These are phyloP conservation scores for Alloplasta piceator DNA, from an alignment of 2,888 invertebrate species.

Conservation along the genomic window DNA sequence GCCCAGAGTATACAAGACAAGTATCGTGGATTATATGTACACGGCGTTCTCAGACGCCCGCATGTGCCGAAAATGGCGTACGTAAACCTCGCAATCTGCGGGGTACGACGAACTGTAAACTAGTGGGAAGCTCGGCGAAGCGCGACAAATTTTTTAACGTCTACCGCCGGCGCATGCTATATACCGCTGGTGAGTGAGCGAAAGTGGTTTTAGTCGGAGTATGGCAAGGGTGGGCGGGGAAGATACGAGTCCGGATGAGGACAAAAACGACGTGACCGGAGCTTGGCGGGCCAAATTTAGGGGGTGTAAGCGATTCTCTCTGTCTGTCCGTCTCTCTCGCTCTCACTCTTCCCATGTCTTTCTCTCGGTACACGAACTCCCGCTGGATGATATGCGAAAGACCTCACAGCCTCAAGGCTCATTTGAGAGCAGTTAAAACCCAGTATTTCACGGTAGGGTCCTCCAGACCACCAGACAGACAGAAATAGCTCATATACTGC, in stretches of 20 bases:
- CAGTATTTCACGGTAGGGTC: slow-evolving; percentile 66
- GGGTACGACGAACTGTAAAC: slow-evolving; percentile 61
- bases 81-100: slow-evolving; percentile 46
- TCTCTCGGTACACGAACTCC: slow-evolving; percentile 60
- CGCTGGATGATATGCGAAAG: slow-evolving; percentile 59
- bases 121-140: slow-evolving; percentile 54
- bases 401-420: slow-evolving; percentile 69
- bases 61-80: slow-evolving; percentile 34
- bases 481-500: slow-evolving; percentile 65
- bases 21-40: slow-evolving; percentile 39
- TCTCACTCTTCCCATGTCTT: too few relatives aligned
- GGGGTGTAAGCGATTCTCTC: slow-evolving; percentile 55
- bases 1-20: slow-evolving; percentile 8
- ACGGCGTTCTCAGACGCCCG: slow-evolving; percentile 38
- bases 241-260: slow-evolving; percentile 45
- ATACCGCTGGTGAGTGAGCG: slow-evolving; percentile 30
- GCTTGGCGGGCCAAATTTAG: slow-evolving; percentile 59
- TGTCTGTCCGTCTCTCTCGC: too few relatives aligned
- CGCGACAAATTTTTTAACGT: slow-evolving; percentile 65
- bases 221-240: slow-evolving; percentile 44
- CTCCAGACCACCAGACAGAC: slow-evolving; percentile 63
- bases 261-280: slow-evolving; percentile 56
- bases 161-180: slow-evolving; percentile 36
- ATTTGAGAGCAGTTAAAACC: slow-evolving; percentile 72
- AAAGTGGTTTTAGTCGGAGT: slow-evolving; percentile 45